Base-by-base conservation (phyloP, 2,113 vertebrate genomes). In the Callipepla squamata region DNA sequence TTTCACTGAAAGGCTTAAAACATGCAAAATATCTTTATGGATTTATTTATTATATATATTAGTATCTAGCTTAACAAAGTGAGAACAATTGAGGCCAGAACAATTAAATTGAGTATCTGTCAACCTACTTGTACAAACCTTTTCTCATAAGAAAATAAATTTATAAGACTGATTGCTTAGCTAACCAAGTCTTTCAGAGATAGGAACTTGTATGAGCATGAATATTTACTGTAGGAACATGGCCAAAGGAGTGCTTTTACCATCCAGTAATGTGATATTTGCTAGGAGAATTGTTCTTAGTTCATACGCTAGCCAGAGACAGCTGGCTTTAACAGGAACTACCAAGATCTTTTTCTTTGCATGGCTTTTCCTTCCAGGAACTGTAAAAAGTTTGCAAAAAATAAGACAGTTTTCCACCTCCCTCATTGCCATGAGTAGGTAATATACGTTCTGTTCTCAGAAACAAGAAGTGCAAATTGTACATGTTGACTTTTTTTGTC, bases 91-190 rank as follows among this genome's bases (percentile, higher is more conserved):
- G 61, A 82, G 32, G 69, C 47, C 73, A 85, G 36, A 87, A 73
- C 69, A 88, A 87, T 74, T 34, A 40, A 62, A 7, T 16, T 62
- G 61, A 62, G 36, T 18, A 59, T 45, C 38, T 32, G 38, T 26
- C 81, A 84, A 62, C 45, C 57, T 78, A 62, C 32, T 28, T 51
- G 25, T 51, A 51, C 50, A 92, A 70, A 55, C 9, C 20, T 79
- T 48, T 83, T 94, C 44, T 80, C 28, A 70, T 61, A 85, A 81
- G 66, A 77, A 83, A 89, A 42, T 34, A 87, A 86, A 85, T 82
- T 14, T 48, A 83, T 78, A 91, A 77, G 50, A 23, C 19, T 90
- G 73, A 61, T 26, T 79, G 57, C 50, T 55, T 70, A 78, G 8
- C 9, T 65, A 45, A 30, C 22, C 51, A 88, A 32, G 20, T 30